Conservation (phyloP, 1,140 invertebrate genomes). For the Drosophila ananassae region DNA sequence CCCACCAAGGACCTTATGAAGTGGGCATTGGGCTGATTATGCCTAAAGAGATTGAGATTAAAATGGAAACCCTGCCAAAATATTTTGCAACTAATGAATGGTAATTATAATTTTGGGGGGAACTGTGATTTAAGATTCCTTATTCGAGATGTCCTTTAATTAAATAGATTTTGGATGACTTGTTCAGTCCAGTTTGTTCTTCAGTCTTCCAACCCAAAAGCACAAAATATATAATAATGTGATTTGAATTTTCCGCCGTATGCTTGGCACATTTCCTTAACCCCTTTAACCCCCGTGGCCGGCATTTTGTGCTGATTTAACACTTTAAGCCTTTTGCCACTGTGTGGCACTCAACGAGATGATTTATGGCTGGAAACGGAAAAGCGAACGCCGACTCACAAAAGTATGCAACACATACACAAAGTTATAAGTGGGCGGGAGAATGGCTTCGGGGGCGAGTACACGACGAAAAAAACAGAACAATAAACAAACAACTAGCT, state of each 20-base stretch:
- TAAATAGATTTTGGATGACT: neutral
- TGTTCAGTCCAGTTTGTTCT: constrained; percentile 18
- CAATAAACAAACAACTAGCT: neutral
- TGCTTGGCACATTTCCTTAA: constrained; percentile 23
- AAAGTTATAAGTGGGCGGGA: constrained; percentile 24
- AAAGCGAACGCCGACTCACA: constrained; percentile 40
- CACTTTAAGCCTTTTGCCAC: constrained; percentile 66
- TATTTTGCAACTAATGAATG: neutral
- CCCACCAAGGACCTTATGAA: constrained; percentile 35
- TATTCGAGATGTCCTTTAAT: neutral
- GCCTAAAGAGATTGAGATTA: constrained; percentile 30
- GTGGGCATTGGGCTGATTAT: constrained; percentile 58
- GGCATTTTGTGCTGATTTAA: constrained; percentile 68
- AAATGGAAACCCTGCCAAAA: constrained; percentile 2
- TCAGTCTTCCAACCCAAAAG: constrained; percentile 23
- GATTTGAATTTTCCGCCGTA: constrained; percentile 46
- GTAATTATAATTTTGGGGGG: neutral
- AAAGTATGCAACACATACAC: constrained; percentile 71
- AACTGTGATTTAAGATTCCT: neutral
- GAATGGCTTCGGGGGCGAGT: neutral
- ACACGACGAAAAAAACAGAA: neutral
- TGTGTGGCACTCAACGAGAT: constrained; percentile 50
- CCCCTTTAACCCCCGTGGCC: constrained; percentile 14
- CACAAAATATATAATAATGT: constrained; percentile 33
- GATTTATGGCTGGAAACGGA: constrained; percentile 67